phyloP scores from a whole-genome alignment of 1,140 invertebrate species.

The Branchinecta lynchi region DNA sequence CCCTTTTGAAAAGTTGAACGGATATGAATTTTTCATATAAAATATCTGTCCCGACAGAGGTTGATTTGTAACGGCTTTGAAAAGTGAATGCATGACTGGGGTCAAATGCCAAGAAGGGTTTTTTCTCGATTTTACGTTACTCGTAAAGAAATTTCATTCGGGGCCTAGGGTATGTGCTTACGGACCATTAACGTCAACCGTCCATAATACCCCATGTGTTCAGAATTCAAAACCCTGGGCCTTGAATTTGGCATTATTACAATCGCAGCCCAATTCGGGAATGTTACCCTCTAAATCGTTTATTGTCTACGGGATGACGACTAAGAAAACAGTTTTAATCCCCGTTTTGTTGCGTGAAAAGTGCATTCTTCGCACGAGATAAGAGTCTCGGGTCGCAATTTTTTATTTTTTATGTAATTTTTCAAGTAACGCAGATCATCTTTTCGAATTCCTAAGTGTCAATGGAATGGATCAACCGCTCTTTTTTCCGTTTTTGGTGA shows the following conservation, averaged over 20 bases:
- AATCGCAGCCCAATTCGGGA: conserved; percentile 1
- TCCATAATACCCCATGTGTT: conserved; percentile 5
- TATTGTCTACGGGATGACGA: neutral
- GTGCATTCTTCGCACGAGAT: too few species aligned
- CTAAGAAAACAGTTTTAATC: too few species aligned
- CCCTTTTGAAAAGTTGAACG: neutral
- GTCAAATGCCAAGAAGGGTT: neutral
- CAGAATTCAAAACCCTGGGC: neutral
- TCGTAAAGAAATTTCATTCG: neutral
- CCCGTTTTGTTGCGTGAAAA: too few species aligned
- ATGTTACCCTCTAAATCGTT: neutral
- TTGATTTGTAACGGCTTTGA: neutral
- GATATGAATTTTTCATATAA: conserved; percentile 11
- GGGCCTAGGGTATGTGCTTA: conserved; percentile 3
- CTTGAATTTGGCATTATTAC: conserved; percentile 3
- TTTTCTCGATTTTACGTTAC: neutral
- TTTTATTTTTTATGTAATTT: too few species aligned
- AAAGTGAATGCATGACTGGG: neutral
- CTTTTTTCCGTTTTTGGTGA: too few species aligned
- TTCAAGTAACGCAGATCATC: too few species aligned
- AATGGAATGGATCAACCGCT: too few species aligned
- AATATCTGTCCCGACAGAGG: neutral
- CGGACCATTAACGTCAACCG: neutral
- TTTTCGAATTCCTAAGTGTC: too few species aligned
- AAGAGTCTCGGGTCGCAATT: too few species aligned